phyloP scores from a whole-genome alignment of 1,140 invertebrate genomes.

The Chymomyza costata region DNA sequence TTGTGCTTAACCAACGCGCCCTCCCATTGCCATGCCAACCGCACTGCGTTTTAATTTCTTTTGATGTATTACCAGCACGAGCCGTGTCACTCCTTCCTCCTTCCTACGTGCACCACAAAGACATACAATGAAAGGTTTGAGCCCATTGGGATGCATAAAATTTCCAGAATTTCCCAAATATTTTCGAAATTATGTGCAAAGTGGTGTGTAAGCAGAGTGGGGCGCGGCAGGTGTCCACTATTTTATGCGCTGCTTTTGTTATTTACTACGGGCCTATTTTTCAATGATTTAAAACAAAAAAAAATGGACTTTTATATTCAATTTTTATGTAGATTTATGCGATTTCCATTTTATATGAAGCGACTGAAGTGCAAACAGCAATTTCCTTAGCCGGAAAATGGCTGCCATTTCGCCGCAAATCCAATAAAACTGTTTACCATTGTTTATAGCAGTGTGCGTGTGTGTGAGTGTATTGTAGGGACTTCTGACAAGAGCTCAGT shows the following conservation, averaged over 20 bases:
- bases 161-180: too few relatives aligned
- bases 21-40: constrained; percentile 3
- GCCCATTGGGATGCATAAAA: too few relatives aligned
- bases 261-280: constrained; percentile 18
- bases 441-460: too few relatives aligned
- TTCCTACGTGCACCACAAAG: too few relatives aligned
- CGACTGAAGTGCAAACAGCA: constrained; percentile 21
- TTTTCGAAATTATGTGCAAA: too few relatives aligned
- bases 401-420: too few relatives aligned
- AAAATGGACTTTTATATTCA: neutral
- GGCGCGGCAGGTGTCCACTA: too few relatives aligned
- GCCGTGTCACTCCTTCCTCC: too few relatives aligned
- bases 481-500: neutral
- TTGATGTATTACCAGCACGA: constrained; percentile 59
- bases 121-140: too few relatives aligned
- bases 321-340: constrained; percentile 57
- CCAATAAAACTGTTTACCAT: too few relatives aligned
- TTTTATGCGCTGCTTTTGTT: constrained; percentile 3
- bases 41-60: constrained; percentile 62
- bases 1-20: constrained; percentile 33
- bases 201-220: constrained; percentile 4
- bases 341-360: constrained; percentile 45
- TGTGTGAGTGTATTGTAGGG: too few relatives aligned
- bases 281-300: constrained; percentile 14
- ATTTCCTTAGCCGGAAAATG: constrained; percentile 42